Conservation (phyloP, 2,797 vertebrate species). For the Liasis olivaceus region DNA sequence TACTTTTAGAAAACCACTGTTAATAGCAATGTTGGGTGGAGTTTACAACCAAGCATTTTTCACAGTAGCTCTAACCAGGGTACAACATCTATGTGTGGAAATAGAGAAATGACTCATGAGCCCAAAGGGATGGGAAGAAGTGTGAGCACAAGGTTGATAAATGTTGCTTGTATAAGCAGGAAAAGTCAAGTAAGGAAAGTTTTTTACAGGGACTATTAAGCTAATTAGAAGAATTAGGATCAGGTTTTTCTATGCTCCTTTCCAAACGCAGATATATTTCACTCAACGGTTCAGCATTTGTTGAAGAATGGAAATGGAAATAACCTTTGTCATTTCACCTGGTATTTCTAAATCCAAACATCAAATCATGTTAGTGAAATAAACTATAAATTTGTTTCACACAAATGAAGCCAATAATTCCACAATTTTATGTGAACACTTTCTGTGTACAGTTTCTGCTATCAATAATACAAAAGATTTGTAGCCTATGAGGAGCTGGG, state of each 20-base stretch:
- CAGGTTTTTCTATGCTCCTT: neutral
- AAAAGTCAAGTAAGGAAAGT: neutral
- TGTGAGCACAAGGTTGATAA: neutral
- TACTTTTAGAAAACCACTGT: neutral
- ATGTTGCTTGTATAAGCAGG: neutral
- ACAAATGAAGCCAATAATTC: neutral
- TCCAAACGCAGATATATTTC: neutral
- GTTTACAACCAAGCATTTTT: neutral
- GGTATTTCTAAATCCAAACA: slow-evolving; percentile 33
- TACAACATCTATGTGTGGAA: neutral
- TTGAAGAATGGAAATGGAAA: neutral
- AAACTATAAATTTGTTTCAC: slow-evolving; percentile 27
- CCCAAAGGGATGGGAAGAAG: neutral
- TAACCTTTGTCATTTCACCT: neutral
- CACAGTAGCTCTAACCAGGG: neutral
- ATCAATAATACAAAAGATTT: neutral
- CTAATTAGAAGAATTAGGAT: neutral
- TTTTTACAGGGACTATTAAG: neutral
- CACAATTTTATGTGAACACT: slow-evolving; percentile 1
- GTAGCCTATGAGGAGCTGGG: slow-evolving; percentile 12
- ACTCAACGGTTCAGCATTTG: neutral
- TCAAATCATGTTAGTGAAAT: neutral
- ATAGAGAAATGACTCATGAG: neutral
- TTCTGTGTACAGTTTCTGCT: slow-evolving; percentile 3
- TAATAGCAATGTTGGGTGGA: neutral